These are phyloP conservation scores for Leucozona laternaria DNA, from an alignment of 2,888 invertebrate genomes.

Conservation along the genomic window DNA sequence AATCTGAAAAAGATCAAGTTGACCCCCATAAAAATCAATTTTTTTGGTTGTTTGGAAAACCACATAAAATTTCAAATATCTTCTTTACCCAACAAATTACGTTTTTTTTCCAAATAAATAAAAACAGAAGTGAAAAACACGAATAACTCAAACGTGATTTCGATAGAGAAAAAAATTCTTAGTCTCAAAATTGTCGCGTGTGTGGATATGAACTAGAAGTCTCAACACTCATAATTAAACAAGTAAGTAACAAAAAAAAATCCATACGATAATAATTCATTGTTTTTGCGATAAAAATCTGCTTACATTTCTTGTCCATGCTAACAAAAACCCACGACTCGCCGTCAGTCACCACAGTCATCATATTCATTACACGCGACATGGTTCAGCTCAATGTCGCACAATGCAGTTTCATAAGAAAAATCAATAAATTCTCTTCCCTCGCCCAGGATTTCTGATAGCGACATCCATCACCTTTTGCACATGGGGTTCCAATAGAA, in stretches of 20 bases:
- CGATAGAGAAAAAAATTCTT: not conserved
- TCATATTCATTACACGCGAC: conserved; percentile 33
- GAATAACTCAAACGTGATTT: not conserved
- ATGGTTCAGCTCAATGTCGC: conserved; percentile 38
- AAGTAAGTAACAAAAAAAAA: conserved; percentile 61
- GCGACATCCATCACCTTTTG: conserved; percentile 10
- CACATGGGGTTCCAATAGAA: conserved; percentile 32
- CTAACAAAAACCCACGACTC: conserved; percentile 44
- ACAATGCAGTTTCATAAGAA: conserved; percentile 59
- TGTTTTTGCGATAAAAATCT: conserved; percentile 45
- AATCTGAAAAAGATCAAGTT: no score
- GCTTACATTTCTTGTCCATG: conserved; percentile 42
- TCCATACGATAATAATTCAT: conserved; percentile 20
- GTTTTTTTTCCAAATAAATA: not conserved
- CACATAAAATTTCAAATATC: conserved; percentile 24
- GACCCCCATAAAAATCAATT: no score
- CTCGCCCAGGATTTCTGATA: conserved; percentile 1
- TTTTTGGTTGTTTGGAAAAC: no score
- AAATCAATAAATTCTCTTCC: conserved; percentile 65
- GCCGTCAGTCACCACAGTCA: conserved; percentile 32
- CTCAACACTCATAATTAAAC: conserved; percentile 41
- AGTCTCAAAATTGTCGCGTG: conserved; percentile 41
- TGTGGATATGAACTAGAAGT: conserved; percentile 60
- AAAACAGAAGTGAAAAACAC: not conserved
- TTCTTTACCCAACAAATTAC: not conserved